Evolutionary conservation across 2,888 invertebrate species (phyloP), one percentile per base, ranked within the genome.

Genomic region (Meiosimyza decipiens): DNA sequence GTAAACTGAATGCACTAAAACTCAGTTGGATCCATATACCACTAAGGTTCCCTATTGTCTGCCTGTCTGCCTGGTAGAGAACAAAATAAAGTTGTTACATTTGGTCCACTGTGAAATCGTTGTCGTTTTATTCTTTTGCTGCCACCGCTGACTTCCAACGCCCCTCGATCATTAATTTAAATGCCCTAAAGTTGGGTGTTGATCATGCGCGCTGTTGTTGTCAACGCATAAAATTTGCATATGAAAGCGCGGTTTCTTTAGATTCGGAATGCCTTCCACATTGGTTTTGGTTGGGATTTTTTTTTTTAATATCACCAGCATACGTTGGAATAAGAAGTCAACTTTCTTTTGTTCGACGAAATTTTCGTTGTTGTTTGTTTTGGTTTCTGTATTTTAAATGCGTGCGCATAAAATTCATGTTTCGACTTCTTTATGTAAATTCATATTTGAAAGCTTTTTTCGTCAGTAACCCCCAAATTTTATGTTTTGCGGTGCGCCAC

Each of bases 401-500:
- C 47, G 16, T 15, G 62, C n/a, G 62, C 9, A 40, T 40, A 62
- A 62, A 62, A 62, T 6, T 62, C 3, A 9, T 12, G 12, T 52
- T 54, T 50, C 59, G 6, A 13, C 59, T 59, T 12, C 33, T 22
- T 60, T 40, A 13, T 60, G 5, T 62, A 5, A 62, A 62, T 6
- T 62, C 7, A 9, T 16, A 13, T 52, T 40, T 51, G 15, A 1
- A 7, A 28, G 28, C 11, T n/a, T 22, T 60, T 40, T 60, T n/a
- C 33, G 15, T 22, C 18, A n/a, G 22, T 68, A 72, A 72, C 51
- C 67, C 59, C 64, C 28, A 74, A 68, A 74, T 71, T 68, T 55
- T 55, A 74, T 74, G 73, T 68, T 71, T 68, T 71, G 73, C 65
- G 73, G 73, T 73, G 73, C 67, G 71, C 73, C 73, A 62, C 72